Percentiles rank a stretch among this genome's conserved stretches.
phyloP scores from a whole-genome alignment of 2,797 vertebrate species.

The Cynodonichthys magdalenae region DNA sequence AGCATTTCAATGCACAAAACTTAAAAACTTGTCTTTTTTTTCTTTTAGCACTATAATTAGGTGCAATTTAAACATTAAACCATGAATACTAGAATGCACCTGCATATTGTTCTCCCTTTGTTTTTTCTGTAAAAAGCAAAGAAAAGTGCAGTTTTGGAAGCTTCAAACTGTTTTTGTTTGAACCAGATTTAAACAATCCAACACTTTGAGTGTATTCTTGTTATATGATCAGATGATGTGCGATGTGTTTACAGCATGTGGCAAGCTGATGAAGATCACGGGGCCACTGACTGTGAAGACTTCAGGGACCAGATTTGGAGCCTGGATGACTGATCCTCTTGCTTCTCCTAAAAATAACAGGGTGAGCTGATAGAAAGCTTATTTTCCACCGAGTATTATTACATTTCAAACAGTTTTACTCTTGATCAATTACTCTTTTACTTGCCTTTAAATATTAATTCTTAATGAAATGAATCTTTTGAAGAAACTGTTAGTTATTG shows the following conservation, averaged over 20 bases:
- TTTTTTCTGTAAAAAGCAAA: conserved; percentile 4
- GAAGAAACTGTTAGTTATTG: too few relatives aligned
- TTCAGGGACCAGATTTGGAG: conserved; percentile 95
- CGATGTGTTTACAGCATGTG: conserved; percentile 88
- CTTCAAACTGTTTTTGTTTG: conserved; percentile 15
- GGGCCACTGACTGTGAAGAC: conserved; percentile 95
- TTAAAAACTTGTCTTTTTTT: conserved; percentile 20
- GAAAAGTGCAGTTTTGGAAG: neutral
- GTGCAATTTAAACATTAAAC: conserved; percentile 40
- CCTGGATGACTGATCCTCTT: conserved; percentile 97
- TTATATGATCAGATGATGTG: conserved; percentile 41
- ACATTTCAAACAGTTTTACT: neutral
- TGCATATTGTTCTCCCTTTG: conserved; percentile 11
- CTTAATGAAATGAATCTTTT: too few relatives aligned
- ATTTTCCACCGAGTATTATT: neutral
- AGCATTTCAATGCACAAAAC: conserved; percentile 37
- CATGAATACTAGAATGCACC: neutral
- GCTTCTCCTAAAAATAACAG: conserved; percentile 91
- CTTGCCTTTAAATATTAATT: neutral
- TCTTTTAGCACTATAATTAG: conserved; percentile 53
- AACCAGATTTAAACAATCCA: conserved; percentile 33
- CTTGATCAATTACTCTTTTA: neutral
- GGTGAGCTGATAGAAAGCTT: conserved; percentile 69
- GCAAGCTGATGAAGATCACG: conserved; percentile 98
- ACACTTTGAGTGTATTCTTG: conserved; percentile 30